Conservation (phyloP, 2,113 vertebrate genomes). For the Psittacus erithacus region DNA sequence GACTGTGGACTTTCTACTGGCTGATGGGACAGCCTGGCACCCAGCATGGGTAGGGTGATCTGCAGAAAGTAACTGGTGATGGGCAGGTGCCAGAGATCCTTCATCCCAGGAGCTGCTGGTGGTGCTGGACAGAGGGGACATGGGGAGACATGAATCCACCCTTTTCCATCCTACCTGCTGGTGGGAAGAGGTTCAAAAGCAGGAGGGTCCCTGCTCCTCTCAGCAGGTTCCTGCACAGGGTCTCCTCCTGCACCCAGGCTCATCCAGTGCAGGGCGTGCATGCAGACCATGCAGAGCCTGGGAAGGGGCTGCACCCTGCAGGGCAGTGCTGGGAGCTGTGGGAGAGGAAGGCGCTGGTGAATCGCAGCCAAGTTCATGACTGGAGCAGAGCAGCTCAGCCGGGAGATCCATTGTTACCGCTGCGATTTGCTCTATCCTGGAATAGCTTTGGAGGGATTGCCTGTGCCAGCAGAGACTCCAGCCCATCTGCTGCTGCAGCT, state of each 20-base stretch:
- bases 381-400: not conserved
- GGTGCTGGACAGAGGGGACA: not conserved
- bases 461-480: not conserved
- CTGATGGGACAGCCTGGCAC: not conserved
- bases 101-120: not conserved
- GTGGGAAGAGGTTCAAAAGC: not conserved
- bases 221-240: rapidly evolving
- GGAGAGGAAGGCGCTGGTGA: not conserved
- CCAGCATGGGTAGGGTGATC: not conserved
- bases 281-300: not conserved
- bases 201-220: not conserved
- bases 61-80: not conserved
- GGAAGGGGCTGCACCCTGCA: not conserved
- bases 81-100: rapidly evolving
- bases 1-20: not conserved
- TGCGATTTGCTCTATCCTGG: not conserved
- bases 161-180: rapidly evolving
- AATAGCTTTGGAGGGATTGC: not conserved
- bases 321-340: not conserved
- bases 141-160: rapidly evolving
- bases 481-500: conserved; percentile 21
- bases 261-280: not conserved
- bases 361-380: not conserved
- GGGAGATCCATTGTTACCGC: not conserved
- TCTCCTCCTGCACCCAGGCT: not conserved